phyloP scores from a whole-genome alignment of 2,113 vertebrate species.

The Vidua macroura region DNA sequence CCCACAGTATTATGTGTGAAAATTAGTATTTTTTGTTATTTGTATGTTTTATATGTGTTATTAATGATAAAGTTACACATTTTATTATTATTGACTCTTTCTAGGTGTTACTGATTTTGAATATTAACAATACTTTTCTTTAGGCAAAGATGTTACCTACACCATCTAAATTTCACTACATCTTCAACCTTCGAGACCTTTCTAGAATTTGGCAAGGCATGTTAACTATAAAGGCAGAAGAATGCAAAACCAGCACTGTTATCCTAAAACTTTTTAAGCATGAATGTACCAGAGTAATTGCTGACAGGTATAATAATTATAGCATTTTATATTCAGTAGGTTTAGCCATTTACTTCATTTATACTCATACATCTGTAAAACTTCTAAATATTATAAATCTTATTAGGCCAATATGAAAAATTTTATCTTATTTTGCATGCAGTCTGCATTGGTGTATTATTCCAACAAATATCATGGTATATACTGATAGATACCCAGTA shows the following conservation, averaged over 20 bases:
- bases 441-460: neutral
- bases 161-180: conserved; percentile 82
- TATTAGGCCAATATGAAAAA: neutral
- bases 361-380: neutral
- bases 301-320: conserved; percentile 70
- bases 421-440: neutral
- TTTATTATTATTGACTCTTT: neutral
- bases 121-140: neutral
- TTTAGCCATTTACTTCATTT: neutral
- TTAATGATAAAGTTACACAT: neutral
- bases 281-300: conserved; percentile 78
- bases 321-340: neutral
- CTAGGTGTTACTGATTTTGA: neutral
- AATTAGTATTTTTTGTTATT: neutral
- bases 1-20: neutral
- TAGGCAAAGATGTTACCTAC: conserved; percentile 80
- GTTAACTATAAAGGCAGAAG: conserved; percentile 72
- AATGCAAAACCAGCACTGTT: conserved; percentile 29
- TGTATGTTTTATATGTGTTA: neutral
- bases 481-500: neutral
- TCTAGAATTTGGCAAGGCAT: conserved; percentile 84
- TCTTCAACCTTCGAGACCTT: conserved; percentile 81
- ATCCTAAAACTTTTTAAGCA: conserved; percentile 76
- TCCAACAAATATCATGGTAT: neutral
- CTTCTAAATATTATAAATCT: neutral